These are phyloP conservation scores for Myocastor coypus DNA, from an alignment of 2,113 vertebrate genomes.

Conservation along the genomic window DNA sequence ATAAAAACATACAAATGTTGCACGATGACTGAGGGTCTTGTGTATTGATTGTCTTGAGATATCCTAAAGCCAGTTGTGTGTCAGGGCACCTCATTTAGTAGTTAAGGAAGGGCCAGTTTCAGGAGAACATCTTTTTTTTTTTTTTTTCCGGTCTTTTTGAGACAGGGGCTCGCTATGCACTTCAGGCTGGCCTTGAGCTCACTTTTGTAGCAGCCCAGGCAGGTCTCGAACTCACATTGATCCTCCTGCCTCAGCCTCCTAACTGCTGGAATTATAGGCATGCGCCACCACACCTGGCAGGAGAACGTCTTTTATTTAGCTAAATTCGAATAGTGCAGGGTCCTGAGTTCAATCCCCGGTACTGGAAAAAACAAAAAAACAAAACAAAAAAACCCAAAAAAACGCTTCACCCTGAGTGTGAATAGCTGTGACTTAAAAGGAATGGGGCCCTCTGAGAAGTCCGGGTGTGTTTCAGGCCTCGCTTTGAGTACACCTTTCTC, in stretches of 20 bases:
- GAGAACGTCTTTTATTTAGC: not conserved
- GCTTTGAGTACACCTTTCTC: not conserved
- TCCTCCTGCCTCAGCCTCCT: too few species aligned
- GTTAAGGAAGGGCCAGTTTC: not conserved
- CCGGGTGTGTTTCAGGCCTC: not conserved
- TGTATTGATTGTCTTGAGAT: not conserved
- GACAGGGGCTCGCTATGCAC: too few species aligned
- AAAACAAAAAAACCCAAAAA: too few species aligned
- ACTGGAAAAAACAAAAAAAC: too few species aligned
- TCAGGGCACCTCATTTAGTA: not conserved
- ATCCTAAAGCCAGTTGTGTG: not conserved
- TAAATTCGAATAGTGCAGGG: not conserved
- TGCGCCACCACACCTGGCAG: too few species aligned
- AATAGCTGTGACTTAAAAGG: not conserved
- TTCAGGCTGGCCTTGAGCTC: too few species aligned
- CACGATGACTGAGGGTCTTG: not conserved
- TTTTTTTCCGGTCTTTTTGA: too few species aligned
- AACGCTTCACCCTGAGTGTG: too few species aligned
- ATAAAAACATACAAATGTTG: not conserved
- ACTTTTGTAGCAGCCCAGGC: too few species aligned
- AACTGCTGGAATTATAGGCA: too few species aligned
- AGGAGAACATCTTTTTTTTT: not conserved
- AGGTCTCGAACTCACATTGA: too few species aligned
- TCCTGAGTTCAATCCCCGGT: too few species aligned
- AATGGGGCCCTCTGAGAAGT: not conserved